Percentiles rank a stretch among this genome's conserved stretches.
Evolutionary conservation across 2,797 vertebrate species (phyloP).

Genomic region (Chaetodon trifasciatus): DNA sequence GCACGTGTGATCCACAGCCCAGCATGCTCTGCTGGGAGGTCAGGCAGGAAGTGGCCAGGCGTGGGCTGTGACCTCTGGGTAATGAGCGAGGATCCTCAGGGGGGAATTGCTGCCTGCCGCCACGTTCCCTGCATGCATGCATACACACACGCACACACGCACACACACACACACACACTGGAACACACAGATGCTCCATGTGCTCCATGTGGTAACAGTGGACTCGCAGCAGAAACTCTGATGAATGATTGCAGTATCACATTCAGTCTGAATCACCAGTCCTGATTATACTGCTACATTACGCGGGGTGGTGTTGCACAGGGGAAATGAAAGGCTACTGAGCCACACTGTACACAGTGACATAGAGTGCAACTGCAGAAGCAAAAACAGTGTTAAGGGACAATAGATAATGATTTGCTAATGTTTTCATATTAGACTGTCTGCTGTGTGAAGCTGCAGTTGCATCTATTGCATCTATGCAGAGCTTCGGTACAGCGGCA

Average conservation of each 20-base stretch:
- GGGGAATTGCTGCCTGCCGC: constrained; percentile 62
- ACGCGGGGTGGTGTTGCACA: neutral
- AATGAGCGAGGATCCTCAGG: constrained; percentile 76
- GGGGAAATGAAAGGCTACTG: neutral
- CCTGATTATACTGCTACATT: neutral
- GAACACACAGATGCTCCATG: constrained; percentile 2
- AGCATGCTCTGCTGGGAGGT: constrained; percentile 79
- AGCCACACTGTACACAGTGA: neutral
- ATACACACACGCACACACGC: neutral
- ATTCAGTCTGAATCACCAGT: constrained; percentile 4
- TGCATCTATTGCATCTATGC: neutral
- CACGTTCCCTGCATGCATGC: constrained; percentile 48
- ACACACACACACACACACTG: constrained; percentile 7
- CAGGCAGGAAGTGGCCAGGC: constrained; percentile 82
- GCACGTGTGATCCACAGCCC: constrained; percentile 80
- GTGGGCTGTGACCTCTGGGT: constrained; percentile 83
- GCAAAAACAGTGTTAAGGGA: neutral
- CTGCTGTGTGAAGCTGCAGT: neutral
- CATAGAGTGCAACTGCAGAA: neutral
- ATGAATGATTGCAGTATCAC: constrained; percentile 24
- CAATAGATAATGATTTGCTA: neutral
- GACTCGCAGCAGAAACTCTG: constrained; percentile 9
- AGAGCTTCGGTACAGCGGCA: neutral
- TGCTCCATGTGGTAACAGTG: constrained; percentile 15
- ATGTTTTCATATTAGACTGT: neutral